phyloP scores from a whole-genome alignment of 2,797 vertebrate genomes.

The Danio choprae region DNA sequence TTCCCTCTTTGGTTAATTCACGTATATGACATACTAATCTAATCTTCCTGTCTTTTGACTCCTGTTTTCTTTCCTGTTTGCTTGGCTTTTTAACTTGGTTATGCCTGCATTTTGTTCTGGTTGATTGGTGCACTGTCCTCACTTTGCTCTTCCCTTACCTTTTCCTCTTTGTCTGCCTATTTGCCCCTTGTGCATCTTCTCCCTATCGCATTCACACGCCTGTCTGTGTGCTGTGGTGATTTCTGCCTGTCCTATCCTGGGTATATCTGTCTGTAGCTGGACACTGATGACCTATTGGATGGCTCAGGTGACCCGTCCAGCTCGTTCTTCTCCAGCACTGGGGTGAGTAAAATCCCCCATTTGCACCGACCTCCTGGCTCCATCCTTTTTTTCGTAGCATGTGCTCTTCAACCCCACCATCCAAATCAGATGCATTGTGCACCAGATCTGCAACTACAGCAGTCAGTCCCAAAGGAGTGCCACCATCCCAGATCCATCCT shows the following conservation, averaged over 20 bases:
- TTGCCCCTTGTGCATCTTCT: slow-evolving; percentile 48
- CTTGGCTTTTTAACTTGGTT: slow-evolving; percentile 66
- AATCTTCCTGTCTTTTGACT: slow-evolving; percentile 64
- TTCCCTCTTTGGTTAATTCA: slow-evolving; percentile 61
- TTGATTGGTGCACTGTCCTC: slow-evolving; percentile 60
- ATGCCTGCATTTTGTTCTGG: slow-evolving; percentile 68
- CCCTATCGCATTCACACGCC: slow-evolving; percentile 45
- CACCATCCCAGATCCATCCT: slow-evolving; percentile 37
- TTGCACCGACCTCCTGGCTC: slow-evolving; percentile 65
- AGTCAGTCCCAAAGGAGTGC: slow-evolving; percentile 20
- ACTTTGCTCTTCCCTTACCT: slow-evolving; percentile 71
- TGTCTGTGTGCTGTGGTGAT: slow-evolving; percentile 67
- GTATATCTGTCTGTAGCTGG: slow-evolving; percentile 87
- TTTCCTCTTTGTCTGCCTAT: slow-evolving; percentile 66
- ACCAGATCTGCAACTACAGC: slow-evolving; percentile 41
- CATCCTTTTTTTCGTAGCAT: slow-evolving; percentile 70
- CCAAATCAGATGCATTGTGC: slow-evolving; percentile 69
- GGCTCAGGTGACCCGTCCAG: slow-evolving; percentile 91
- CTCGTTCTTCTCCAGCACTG: slow-evolving; percentile 93
- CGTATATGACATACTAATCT: slow-evolving; percentile 70
- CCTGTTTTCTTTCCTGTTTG: slow-evolving; percentile 63
- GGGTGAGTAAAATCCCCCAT: slow-evolving; percentile 86
- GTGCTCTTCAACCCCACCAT: slow-evolving; percentile 64
- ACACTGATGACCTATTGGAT: slow-evolving; percentile 98
- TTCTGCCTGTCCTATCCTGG: slow-evolving; percentile 77